Evolutionary conservation across 2,113 vertebrate species (phyloP).

Genomic region (Coptodon rendalli): DNA sequence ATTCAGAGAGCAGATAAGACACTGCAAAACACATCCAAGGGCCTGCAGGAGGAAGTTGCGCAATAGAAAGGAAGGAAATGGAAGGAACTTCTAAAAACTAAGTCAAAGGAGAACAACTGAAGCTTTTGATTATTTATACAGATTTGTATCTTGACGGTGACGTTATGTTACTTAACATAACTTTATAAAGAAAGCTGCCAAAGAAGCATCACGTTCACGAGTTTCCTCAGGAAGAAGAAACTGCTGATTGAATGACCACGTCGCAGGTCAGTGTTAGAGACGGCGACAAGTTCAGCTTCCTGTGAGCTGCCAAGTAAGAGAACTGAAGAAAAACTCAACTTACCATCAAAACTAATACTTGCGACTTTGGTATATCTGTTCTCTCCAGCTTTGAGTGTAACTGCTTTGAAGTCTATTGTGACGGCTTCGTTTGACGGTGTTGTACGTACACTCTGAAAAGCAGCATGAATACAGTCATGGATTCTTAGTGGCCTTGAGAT

Average conservation of each 20-base stretch:
- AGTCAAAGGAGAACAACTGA: background rate
- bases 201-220: background rate
- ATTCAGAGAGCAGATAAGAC: background rate
- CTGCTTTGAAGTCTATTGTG: constrained; percentile 89
- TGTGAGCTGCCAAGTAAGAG: background rate
- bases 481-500: background rate
- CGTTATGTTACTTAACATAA: background rate
- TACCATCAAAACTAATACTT: constrained; percentile 97
- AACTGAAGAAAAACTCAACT: constrained; percentile 45
- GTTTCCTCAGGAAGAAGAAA: background rate
- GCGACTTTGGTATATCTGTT: constrained; percentile 98
- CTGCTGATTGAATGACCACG: background rate
- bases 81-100: background rate
- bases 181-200: background rate
- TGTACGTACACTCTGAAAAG: constrained; percentile 86
- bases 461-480: background rate
- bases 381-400: constrained; percentile 94
- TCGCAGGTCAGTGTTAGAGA: background rate
- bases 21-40: background rate
- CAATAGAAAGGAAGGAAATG: background rate
- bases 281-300: background rate
- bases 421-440: constrained; percentile 95
- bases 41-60: constrained; percentile 13
- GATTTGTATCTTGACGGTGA: background rate
- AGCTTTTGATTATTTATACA: background rate